Base-by-base conservation (phyloP, 2,888 invertebrate species). In the Caenorhabditis afra region DNA sequence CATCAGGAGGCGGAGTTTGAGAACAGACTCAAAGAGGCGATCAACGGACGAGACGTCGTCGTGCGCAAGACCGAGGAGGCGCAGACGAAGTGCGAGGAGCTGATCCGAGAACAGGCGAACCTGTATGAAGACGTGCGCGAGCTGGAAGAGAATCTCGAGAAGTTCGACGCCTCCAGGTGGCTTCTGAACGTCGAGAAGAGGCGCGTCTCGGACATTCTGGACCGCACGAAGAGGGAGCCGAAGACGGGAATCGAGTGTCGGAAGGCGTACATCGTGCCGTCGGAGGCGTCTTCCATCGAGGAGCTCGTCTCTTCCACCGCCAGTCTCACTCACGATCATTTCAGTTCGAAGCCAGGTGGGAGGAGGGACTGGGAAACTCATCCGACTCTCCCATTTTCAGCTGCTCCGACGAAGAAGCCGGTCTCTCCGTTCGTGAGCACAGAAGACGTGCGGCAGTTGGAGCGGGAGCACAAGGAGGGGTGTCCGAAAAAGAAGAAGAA, bases 1-100 rank as follows among this genome's bases (percentile, higher is more conserved):
- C 79, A 79, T 47, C 68, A 74, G 49, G 79, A 79, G 44, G 62
- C 57, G 3, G 79, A 74, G 44, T 79, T 79, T 22, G 67, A 74
- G 52, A 53, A 58, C 29, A 62, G 79, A 4, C 59, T 79, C 22
- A 58, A 52, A 47, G 79, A 74, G 12, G 52, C 57, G 11, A 79
- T 79, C 18, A 35, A 52, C 14, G 37, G 37, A 10, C 41, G 74
- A 14, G 23, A 45, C 20, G 18, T 16, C 0, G 8, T 68, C 14
- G 45, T 18, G 11, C 35, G 23, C 3, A 74, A 68, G 29, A 55
- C 49, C 14, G 49, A 65, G 8, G 68, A 79, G 41, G 64, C 66
- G 18, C 79, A 79, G 61, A 23, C 62, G 44, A 68, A 59, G 7
- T 64, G 62, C 22, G 68, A 75, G 16, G 18, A n/a, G 20, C 35